Percentiles rank a stretch among this genome's conserved stretches.
Evolutionary conservation across 2,797 vertebrate genomes (phyloP).

Genomic region (Poecilia gillii): DNA sequence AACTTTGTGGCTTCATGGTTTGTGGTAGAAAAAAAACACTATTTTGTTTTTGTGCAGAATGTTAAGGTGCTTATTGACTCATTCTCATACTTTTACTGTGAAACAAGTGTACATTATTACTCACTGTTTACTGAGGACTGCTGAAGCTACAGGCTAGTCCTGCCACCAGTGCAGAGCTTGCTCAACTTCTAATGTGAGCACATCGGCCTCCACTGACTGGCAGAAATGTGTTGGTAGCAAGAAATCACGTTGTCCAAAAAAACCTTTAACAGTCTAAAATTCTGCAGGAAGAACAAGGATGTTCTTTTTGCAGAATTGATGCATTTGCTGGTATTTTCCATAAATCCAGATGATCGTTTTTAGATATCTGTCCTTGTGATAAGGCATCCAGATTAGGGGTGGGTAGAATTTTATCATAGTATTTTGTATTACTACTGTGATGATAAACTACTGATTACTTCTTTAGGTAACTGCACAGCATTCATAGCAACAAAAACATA

Average conservation of each 20-base stretch:
- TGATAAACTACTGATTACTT: no score
- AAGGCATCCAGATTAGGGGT: neutral
- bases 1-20: neutral
- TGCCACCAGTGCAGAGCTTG: neutral
- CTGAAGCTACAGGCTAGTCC: neutral
- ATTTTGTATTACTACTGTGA: no score
- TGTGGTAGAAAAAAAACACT: neutral
- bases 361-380: neutral
- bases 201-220: neutral
- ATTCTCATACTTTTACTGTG: neutral
- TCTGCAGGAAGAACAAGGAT: neutral
- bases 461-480: no score
- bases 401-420: no score
- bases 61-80: neutral
- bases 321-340: neutral
- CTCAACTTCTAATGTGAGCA: neutral
- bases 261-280: neutral
- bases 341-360: neutral
- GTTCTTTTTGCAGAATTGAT: neutral
- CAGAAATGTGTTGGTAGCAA: neutral
- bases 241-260: neutral
- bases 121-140: neutral
- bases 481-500: no score
- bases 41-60: conserved; percentile 1
- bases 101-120: neutral